Conservation (phyloP, 2,797 vertebrate genomes). For the Aphelocoma californica region DNA sequence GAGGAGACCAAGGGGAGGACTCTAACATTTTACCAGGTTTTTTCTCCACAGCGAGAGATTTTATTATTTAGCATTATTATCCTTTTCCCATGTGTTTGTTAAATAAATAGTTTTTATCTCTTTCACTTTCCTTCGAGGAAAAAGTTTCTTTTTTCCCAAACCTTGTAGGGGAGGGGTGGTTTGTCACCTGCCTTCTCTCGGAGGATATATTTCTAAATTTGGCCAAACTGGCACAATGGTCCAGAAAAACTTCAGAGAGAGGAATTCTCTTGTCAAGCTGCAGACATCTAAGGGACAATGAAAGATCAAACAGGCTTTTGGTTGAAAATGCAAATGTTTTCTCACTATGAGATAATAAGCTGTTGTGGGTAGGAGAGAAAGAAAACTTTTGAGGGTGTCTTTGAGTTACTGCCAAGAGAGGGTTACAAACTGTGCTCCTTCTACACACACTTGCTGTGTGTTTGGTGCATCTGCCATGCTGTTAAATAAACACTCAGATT, state of each 20-base stretch:
- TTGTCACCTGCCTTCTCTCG: no score
- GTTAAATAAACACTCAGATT: not conserved
- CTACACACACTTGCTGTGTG: rapidly evolving
- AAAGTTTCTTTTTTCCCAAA: no score
- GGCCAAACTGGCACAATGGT: no score
- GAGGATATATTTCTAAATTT: no score
- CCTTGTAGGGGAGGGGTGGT: no score
- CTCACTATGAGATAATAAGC: not conserved
- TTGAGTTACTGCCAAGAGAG: not conserved
- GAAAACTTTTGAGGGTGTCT: not conserved
- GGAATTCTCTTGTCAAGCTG: not conserved
- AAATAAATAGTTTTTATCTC: no score
- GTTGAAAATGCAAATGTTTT: not conserved
- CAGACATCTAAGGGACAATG: not conserved
- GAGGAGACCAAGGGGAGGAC: no score
- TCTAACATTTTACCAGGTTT: no score
- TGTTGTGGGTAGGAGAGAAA: not conserved
- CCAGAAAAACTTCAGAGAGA: not conserved
- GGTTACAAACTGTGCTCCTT: not conserved
- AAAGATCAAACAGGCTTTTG: not conserved
- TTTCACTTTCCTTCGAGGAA: no score
- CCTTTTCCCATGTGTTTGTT: no score
- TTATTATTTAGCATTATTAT: no score
- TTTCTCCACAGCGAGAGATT: no score
- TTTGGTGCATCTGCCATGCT: not conserved